Evolutionary conservation across 2,888 invertebrate genomes (phyloP).

Genomic region (Drosophila pegasa): DNA sequence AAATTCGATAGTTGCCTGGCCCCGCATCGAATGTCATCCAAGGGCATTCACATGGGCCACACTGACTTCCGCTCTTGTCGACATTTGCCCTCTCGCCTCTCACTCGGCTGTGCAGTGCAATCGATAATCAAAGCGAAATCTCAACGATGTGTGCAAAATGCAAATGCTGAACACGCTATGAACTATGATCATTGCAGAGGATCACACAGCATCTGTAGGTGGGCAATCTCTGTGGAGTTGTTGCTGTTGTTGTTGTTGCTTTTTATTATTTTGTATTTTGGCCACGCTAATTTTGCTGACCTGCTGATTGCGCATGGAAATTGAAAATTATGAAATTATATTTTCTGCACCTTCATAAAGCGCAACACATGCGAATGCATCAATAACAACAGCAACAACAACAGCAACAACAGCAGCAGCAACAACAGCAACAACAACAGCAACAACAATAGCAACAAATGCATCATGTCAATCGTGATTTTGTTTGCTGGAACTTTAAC

Average conservation of each 20-base stretch:
- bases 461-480: constrained; percentile 80
- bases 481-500: constrained; percentile 81
- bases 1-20: constrained; percentile 6
- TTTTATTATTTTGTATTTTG: constrained; percentile 52
- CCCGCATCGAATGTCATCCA: constrained; percentile 33
- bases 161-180: constrained; percentile 58
- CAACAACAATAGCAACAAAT: constrained; percentile 57
- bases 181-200: constrained; percentile 59
- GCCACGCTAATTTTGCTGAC: constrained; percentile 80
- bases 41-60: constrained; percentile 39
- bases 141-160: constrained; percentile 75
- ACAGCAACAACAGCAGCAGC: constrained; percentile 14
- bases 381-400: constrained; percentile 40
- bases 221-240: constrained; percentile 41
- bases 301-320: constrained; percentile 81
- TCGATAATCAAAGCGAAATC: constrained; percentile 56
- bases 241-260: constrained; percentile 29
- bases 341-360: constrained; percentile 68
- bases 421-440: constrained; percentile 14
- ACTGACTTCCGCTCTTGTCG: constrained; percentile 38
- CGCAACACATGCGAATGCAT: constrained; percentile 54
- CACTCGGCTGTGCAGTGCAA: constrained; percentile 38
- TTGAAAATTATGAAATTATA: constrained; percentile 81
- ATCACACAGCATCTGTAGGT: constrained; percentile 47
- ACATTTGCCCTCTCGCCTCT: constrained; percentile 52